Conservation (phyloP, 2,888 invertebrate species). For the Calameuta idolon region DNA sequence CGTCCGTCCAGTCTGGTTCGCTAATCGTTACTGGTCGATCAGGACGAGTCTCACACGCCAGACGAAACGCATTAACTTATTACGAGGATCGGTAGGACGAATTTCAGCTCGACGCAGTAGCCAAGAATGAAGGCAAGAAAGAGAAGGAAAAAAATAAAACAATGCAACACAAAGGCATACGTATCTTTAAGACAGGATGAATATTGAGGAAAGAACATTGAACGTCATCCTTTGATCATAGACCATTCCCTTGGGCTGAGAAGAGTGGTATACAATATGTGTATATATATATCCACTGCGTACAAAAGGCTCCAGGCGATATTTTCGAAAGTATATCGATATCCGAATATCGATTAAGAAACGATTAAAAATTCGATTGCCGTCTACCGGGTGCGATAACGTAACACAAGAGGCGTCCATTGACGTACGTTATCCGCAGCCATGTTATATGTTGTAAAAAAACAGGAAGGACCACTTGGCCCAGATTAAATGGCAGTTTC, state of each 20-base stretch:
- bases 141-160: not conserved
- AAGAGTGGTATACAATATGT: not conserved
- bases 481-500: constrained; percentile 45
- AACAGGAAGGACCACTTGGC: constrained; percentile 62
- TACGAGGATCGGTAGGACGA: not conserved
- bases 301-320: not conserved
- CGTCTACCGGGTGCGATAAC: not conserved
- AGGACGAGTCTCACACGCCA: not conserved
- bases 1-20: not conserved
- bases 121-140: not conserved
- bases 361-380: not conserved
- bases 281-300: not conserved
- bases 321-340: not conserved
- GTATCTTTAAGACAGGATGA: not conserved
- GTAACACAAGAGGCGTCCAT: not conserved
- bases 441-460: constrained; percentile 29
- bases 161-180: not conserved
- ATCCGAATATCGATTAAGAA: not conserved
- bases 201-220: not conserved
- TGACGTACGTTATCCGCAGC: not conserved
- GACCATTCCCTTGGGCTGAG: not conserved
- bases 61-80: not conserved
- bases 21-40: not conserved
- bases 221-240: not conserved
- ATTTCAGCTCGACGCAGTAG: not conserved